Evolutionary conservation across 2,888 invertebrate genomes (phyloP), one percentile per base, ranked within the genome.

Genomic region (Cosmorhoe ocellata): DNA sequence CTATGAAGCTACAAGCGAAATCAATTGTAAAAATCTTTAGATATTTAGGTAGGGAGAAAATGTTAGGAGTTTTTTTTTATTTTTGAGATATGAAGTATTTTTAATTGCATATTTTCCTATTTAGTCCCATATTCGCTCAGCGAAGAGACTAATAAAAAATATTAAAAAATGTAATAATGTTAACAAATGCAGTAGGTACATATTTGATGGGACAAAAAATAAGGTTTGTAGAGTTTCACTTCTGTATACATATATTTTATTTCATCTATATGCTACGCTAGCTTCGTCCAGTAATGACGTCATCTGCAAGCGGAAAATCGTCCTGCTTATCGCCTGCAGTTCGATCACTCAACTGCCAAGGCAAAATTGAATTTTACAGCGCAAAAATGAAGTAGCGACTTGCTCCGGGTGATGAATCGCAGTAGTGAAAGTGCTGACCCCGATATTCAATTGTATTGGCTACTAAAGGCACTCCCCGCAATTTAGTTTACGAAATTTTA

Each of bases 361-460:
- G 38, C 42, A 39, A 64, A 70, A 70, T 72, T 71, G 62, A 71
- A 68, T 72, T 72, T 71, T 65, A 63, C 59, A 63, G 64, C 56
- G 61, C 59, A 64, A 69, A n/a, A n/a, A 69, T 66, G 64, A 59
- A 58, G 39, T 56, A 52, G 43, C 26, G 53, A 58, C 58, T 46
- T 28, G 45, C 36, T 49, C 10, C n/a, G 24, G 48, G 57, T 69
- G 72, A 72, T 71, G 60, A 62, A 70, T 70, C 36, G 48, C 61
- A 38, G 37, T 28, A 47, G 57, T 59, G 52, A 56, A 61, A 59
- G 50, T 59, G 54, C 56, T 57, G 51, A 65, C 62, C 62, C 53
- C 57, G 18, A 39, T 39, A 44, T 33, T 1, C 24, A 10, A 27
- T 27, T 26, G 37, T 40, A 33, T 45, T 36, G 10, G 30, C 1